Percentiles rank a stretch among this genome's conserved stretches.
phyloP scores from a whole-genome alignment of 2,888 invertebrate genomes.

The Troilus luridus region DNA sequence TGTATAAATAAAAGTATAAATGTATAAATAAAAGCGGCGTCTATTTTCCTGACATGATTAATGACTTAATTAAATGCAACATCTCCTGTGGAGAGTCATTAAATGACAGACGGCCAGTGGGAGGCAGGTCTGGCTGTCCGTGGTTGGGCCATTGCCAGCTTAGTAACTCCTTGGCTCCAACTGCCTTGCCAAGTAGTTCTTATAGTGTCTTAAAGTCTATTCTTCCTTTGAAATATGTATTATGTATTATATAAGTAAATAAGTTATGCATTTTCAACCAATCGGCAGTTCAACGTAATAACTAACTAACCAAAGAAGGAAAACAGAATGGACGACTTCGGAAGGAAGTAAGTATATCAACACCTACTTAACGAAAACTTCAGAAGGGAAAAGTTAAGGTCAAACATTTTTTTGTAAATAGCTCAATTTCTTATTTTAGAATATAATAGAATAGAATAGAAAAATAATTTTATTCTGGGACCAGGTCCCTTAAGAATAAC shows the following conservation, averaged over 20 bases:
- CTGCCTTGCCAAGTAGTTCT: slow-evolving; percentile 18
- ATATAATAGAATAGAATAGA: no score
- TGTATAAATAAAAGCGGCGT: not conserved
- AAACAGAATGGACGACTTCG: no score
- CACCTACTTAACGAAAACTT: not conserved
- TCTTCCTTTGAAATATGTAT: not conserved
- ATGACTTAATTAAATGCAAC: not conserved
- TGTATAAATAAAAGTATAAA: no score
- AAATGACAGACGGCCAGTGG: not conserved
- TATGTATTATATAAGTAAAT: not conserved
- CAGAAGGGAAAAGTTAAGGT: not conserved
- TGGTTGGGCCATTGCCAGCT: not conserved
- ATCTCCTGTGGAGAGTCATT: not conserved
- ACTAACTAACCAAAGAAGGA: no score
- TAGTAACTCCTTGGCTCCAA: not conserved
- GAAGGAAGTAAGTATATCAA: not conserved
- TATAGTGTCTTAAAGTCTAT: not conserved
- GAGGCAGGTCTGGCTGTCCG: not conserved
- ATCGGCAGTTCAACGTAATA: not conserved
- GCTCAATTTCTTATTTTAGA: not conserved
- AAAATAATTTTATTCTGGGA: no score
- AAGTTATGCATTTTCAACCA: not conserved
- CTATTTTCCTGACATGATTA: not conserved
- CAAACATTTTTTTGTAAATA: not conserved
- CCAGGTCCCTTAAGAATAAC: no score